These are phyloP conservation scores for Scopus umbretta DNA, from an alignment of 2,113 vertebrate species.

Conservation along the genomic window DNA sequence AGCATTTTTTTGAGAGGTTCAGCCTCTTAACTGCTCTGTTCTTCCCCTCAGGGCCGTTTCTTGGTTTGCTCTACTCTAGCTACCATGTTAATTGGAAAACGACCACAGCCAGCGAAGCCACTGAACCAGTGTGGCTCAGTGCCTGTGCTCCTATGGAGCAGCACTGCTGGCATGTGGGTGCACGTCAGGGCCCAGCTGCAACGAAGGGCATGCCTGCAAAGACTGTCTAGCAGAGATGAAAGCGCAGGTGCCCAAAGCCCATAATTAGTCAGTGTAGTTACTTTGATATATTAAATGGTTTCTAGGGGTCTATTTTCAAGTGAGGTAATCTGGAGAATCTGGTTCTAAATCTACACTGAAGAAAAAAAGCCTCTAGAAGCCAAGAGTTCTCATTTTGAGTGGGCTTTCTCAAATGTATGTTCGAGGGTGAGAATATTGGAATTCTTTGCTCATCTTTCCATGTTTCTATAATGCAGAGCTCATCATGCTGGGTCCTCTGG, in stretches of 20 bases:
- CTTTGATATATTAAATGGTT: not conserved
- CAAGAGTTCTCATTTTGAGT: not conserved
- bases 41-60: not conserved
- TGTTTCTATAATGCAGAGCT: not conserved
- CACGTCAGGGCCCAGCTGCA: accelerated
- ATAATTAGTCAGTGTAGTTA: not conserved
- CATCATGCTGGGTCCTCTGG: not conserved
- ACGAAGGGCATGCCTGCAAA: accelerated
- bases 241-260: not conserved
- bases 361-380: not conserved
- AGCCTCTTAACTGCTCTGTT: not conserved
- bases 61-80: not conserved
- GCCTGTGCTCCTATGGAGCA: not conserved
- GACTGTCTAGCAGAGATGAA: not conserved
- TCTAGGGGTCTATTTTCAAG: not conserved
- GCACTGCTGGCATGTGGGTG: not conserved
- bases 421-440: not conserved
- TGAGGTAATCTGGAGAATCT: not conserved
- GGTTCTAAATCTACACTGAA: not conserved
- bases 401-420: not conserved
- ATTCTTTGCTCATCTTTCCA: not conserved
- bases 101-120: not conserved
- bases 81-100: not conserved
- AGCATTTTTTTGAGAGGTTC: not conserved
- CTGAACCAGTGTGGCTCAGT: accelerated